phyloP scores from a whole-genome alignment of 2,797 vertebrate species.

The Euthynnus affinis region DNA sequence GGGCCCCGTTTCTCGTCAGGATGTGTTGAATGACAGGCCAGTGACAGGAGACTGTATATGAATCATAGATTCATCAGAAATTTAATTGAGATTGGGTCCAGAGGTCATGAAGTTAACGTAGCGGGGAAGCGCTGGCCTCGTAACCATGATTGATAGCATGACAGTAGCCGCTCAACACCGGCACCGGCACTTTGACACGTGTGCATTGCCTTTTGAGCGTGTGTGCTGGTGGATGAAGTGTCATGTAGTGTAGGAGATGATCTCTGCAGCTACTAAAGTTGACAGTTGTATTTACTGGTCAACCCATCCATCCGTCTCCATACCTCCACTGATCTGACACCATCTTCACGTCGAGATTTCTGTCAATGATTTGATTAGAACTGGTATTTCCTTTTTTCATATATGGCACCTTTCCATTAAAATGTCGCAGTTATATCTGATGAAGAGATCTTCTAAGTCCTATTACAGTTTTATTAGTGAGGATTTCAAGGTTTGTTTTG shows the following conservation, averaged over 20 bases:
- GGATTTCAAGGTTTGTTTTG: not conserved
- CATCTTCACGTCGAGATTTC: not conserved
- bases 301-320: slow-evolving; percentile 1
- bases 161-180: slow-evolving; percentile 57
- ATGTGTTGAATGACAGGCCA: slow-evolving; percentile 79
- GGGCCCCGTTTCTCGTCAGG: slow-evolving; percentile 64
- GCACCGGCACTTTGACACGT: slow-evolving; percentile 43
- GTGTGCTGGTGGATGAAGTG: slow-evolving; percentile 25
- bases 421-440: not conserved
- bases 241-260: slow-evolving; percentile 24
- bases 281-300: slow-evolving; percentile 36
- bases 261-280: slow-evolving; percentile 16
- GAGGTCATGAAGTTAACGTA: slow-evolving; percentile 81
- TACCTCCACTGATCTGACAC: not conserved
- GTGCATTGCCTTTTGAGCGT: slow-evolving; percentile 17
- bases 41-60: slow-evolving; percentile 75
- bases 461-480: not conserved
- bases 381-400: not conserved
- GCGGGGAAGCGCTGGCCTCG: slow-evolving; percentile 72
- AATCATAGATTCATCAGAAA: slow-evolving; percentile 82
- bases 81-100: slow-evolving; percentile 80
- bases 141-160: slow-evolving; percentile 82
- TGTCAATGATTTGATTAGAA: not conserved
- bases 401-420: not conserved
- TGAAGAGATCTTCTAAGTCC: not conserved